Conservation (phyloP, 2,888 invertebrate genomes). For the Scaptomyza polygonia region DNA sequence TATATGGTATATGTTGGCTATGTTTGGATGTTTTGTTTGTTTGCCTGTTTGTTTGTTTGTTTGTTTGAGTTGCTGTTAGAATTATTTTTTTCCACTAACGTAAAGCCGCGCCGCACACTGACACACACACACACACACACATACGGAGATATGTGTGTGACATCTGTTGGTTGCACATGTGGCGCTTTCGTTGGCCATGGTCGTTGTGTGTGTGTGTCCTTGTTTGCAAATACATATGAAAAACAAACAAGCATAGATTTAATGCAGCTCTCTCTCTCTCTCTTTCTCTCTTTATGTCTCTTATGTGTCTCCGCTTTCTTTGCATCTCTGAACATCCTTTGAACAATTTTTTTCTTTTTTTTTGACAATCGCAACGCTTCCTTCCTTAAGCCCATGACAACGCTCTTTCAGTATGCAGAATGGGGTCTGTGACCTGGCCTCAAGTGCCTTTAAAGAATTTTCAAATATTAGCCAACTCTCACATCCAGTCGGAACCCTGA, state of each 20-base stretch:
- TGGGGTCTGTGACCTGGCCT: slow-evolving; percentile 49
- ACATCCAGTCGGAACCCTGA: slow-evolving; percentile 8
- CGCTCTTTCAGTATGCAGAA: background rate
- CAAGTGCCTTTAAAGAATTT: slow-evolving; percentile 29
- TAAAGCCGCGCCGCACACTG: slow-evolving; percentile 69
- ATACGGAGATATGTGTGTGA: slow-evolving; percentile 20
- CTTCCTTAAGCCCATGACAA: slow-evolving; percentile 41
- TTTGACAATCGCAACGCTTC: slow-evolving; percentile 57
- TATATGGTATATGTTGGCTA: slow-evolving; percentile 50
- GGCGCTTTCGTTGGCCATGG: slow-evolving; percentile 19
- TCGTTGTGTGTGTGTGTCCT: slow-evolving; percentile 42
- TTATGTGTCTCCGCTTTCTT: slow-evolving; percentile 20
- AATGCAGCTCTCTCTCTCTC: slow-evolving; percentile 60
- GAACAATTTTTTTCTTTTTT: slow-evolving; percentile 54
- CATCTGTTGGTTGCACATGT: slow-evolving; percentile 54
- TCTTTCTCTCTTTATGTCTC: slow-evolving; percentile 8
- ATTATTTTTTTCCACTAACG: slow-evolving; percentile 78
- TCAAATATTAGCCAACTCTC: slow-evolving; percentile 37
- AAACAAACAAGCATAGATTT: slow-evolving; percentile 78
- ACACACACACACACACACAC: slow-evolving; percentile 49
- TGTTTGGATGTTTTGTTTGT: slow-evolving; percentile 72
- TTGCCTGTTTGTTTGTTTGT: slow-evolving; percentile 68
- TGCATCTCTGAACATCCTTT: slow-evolving; percentile 37
- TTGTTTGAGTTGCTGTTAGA: slow-evolving; percentile 81
- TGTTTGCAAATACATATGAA: slow-evolving; percentile 78